Conservation (phyloP, 2,888 invertebrate species). For the Pristionchus entomophagus region DNA sequence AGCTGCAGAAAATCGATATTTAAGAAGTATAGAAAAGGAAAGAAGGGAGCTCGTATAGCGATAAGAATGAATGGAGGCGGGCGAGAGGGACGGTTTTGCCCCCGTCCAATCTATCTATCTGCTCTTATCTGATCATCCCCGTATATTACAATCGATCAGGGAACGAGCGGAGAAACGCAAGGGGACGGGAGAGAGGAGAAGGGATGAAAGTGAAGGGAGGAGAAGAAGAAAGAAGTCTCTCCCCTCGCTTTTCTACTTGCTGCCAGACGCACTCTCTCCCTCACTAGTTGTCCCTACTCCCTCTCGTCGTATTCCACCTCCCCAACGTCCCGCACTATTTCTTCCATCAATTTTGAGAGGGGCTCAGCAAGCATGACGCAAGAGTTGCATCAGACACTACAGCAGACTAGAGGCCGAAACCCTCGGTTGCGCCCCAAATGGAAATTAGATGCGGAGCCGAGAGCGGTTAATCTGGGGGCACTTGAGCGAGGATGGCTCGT, state of each 20-base stretch:
- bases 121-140: slow-evolving; percentile 41
- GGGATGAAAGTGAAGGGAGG: slow-evolving; percentile 8
- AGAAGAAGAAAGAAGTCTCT: slow-evolving; percentile 23
- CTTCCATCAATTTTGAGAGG: slow-evolving; percentile 6
- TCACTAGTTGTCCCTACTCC: background rate
- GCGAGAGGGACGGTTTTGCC: slow-evolving; percentile 20
- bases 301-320: slow-evolving; percentile 5
- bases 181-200: slow-evolving; percentile 1
- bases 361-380: slow-evolving; percentile 39
- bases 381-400: slow-evolving; percentile 39
- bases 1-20: background rate
- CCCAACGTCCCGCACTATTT: background rate
- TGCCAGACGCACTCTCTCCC: slow-evolving; percentile 36
- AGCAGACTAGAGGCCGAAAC: slow-evolving; percentile 9
- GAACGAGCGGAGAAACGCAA: background rate
- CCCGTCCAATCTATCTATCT: slow-evolving; percentile 15
- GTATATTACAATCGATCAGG: slow-evolving; percentile 24
- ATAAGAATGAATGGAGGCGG: background rate
- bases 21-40: background rate
- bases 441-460: background rate
- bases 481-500: slow-evolving; percentile 18
- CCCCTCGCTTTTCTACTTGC: slow-evolving; percentile 38
- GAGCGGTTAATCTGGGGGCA: slow-evolving; percentile 24
- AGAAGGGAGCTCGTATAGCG: background rate
- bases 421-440: background rate